Base-by-base conservation (phyloP, 2,888 invertebrate species). In the Vannuccia rotundouncinata region DNA sequence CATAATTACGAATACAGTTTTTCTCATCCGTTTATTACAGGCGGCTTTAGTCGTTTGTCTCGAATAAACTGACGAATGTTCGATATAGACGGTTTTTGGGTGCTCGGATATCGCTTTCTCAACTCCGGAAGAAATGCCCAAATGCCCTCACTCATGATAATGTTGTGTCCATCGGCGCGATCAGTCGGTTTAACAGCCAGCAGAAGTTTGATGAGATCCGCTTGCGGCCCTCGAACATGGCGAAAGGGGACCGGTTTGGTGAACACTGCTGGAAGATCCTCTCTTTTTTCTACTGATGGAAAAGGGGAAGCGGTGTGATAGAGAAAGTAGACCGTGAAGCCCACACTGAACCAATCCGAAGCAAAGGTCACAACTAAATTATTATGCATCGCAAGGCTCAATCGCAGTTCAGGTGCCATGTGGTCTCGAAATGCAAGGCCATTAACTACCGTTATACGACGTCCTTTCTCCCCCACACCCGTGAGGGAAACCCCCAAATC, bases 311-410 rank as follows among this genome's bases (percentile, higher is more conserved):
- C 22, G 2, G 25, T 5, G 25, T 66, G 66, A 22, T 66, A 22
- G 66, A 66, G 66, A 66, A 13, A 66, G 25, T 66, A 66, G 25
- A 22, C 5, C 2, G 22, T 22, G 66, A 66, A 66, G 25, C 66
- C 66, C 10, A 66, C 66, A 22, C 66, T 66, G 66, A n/a, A 66
- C 66, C 66, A 66, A 22, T 66, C 66, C 25, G 66, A 66, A 27
- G 66, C 66, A 22, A 66, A 66, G 66, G 66, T 66, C 25, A 66
- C 25, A 2, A 5, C 2, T 13, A 66, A 2, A n/a, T 17, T 66
- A 13, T 45, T 45, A 66, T 66, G 13, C 2, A 22, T 27, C 17
- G 5, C 22, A 13, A 45, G 17, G 25, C 10, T 2, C 2, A 66
- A 22, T 66, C 66, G 66, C 13, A 66, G 5, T 27, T 66, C 66